A percentile compares a stretch with the other conserved stretches of the same genome.
Evolutionary conservation across 2,888 invertebrate genomes (phyloP).

Genomic region (Enoplolaimus lenunculus): DNA sequence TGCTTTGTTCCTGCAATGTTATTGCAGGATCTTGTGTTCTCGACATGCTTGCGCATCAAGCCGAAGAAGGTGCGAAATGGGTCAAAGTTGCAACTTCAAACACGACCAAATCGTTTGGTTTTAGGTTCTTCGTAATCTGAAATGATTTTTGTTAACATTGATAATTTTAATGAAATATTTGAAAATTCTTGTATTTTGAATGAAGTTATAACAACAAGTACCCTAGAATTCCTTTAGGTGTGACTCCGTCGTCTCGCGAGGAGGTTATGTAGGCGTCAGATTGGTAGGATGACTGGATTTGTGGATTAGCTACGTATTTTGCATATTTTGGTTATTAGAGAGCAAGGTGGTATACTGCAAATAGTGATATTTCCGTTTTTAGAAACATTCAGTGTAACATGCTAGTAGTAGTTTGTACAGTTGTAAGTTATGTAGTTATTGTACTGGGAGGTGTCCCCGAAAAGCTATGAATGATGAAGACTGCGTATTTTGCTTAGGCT

Average conservation of each 20-base stretch:
- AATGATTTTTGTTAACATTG: neutral
- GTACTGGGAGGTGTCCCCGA: neutral
- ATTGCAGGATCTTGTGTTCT: neutral
- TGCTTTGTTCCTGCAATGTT: neutral
- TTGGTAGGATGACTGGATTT: neutral
- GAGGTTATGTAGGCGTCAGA: neutral
- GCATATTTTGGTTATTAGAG: neutral
- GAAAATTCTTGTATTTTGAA: neutral
- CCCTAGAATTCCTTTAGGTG: neutral
- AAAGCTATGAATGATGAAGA: neutral
- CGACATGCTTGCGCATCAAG: neutral
- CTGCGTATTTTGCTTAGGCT: too few relatives aligned
- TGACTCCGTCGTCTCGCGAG: neutral
- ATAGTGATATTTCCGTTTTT: neutral
- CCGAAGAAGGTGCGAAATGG: neutral
- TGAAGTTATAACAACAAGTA: neutral
- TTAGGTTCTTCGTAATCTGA: neutral
- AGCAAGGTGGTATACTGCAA: neutral
- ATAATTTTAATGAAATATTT: neutral
- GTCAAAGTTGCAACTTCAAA: neutral
- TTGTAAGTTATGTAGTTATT: neutral
- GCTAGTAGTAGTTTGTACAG: neutral
- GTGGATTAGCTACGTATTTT: neutral
- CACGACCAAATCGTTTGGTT: neutral
- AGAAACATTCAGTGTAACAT: neutral